Evolutionary conservation across 2,797 vertebrate genomes (phyloP).

Genomic region (Margarornis squamiger): DNA sequence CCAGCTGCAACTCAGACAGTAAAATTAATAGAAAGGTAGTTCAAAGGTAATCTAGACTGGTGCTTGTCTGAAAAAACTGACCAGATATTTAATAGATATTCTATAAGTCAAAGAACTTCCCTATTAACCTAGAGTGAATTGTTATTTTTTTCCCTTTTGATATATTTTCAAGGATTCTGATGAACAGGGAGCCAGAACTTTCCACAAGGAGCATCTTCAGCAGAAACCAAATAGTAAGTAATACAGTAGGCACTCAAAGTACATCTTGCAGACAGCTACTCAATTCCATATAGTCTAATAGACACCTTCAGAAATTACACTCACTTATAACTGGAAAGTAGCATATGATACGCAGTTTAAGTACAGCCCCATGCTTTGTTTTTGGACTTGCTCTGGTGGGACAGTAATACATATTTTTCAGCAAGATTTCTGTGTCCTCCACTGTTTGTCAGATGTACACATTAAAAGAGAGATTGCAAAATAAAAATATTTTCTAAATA

Average conservation of each 20-base stretch:
- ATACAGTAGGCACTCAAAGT: background rate
- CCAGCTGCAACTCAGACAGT: background rate
- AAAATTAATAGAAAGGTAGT: background rate
- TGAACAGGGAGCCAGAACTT: background rate
- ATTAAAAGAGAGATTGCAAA: background rate
- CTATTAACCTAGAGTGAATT: background rate
- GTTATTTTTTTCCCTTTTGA: background rate
- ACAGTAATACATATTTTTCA: background rate
- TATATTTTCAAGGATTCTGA: background rate
- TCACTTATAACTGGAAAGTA: background rate
- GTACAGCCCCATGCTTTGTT: background rate
- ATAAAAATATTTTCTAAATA: background rate
- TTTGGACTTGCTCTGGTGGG: background rate
- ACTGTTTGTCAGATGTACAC: background rate
- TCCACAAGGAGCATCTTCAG: background rate
- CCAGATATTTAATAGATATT: background rate
- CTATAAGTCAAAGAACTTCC: background rate
- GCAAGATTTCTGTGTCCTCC: background rate
- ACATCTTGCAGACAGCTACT: background rate
- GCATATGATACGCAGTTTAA: background rate
- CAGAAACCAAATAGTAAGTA: background rate
- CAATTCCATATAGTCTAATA: rapidly evolving
- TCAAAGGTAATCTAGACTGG: background rate
- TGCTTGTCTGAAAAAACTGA: background rate
- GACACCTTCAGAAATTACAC: background rate